Conservation (phyloP, 2,888 invertebrate species). For the Apamea epomidion region DNA sequence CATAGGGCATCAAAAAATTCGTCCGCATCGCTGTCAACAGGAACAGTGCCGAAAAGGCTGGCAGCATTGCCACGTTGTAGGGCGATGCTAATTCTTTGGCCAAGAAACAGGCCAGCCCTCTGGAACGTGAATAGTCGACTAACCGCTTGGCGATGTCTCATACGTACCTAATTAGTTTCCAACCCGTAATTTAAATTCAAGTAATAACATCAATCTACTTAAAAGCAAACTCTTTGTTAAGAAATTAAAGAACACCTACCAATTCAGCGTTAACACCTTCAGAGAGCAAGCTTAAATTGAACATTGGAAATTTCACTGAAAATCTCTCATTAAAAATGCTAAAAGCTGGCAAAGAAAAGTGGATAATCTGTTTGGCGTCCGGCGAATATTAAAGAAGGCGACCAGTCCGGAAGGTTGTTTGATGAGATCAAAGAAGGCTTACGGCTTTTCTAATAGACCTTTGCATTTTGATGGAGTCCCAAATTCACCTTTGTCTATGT, state of each 20-base stretch:
- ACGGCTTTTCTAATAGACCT: conserved; percentile 84
- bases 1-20: too few relatives aligned
- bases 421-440: conserved; percentile 85
- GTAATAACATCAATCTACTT: conserved; percentile 30
- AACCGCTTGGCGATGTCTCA: too few relatives aligned
- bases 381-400: conserved; percentile 85
- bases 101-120: too few relatives aligned
- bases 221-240: conserved; percentile 46
- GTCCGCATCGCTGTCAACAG: too few relatives aligned
- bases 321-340: conserved; percentile 86
- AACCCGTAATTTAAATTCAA: conserved; percentile 13
- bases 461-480: conserved; percentile 79
- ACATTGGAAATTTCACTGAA: conserved; percentile 78
- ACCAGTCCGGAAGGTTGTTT: conserved; percentile 80
- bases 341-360: conserved; percentile 85
- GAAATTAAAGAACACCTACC: conserved; percentile 57
- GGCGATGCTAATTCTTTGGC: too few relatives aligned
- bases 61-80: too few relatives aligned
- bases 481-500: conserved; percentile 55
- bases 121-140: too few relatives aligned
- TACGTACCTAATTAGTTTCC: background rate
- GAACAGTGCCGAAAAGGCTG: too few relatives aligned
- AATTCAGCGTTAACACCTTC: conserved; percentile 69
- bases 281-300: conserved; percentile 71
- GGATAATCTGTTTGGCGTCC: conserved; percentile 86